phyloP scores from a whole-genome alignment of 2,888 invertebrate species.

The Epicampocera succincta region DNA sequence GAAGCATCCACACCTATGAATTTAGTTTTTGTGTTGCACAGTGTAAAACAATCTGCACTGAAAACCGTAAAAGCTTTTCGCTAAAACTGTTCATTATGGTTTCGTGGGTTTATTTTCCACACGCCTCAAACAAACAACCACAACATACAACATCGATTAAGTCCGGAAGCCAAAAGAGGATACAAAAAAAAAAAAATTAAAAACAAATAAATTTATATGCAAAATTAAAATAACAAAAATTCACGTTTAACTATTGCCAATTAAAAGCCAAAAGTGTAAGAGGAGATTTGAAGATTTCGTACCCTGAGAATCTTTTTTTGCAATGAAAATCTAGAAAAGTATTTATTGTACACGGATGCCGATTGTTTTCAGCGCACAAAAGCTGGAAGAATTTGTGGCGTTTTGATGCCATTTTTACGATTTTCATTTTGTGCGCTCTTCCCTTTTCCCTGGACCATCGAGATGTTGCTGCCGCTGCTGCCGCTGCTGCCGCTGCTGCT shows the following conservation, averaged over 20 bases:
- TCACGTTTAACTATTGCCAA: too few species aligned
- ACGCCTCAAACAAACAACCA: slow-evolving; percentile 23
- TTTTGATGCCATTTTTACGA: too few species aligned
- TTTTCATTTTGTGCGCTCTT: too few species aligned
- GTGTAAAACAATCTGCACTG: not conserved
- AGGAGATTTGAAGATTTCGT: not conserved
- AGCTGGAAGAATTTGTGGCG: too few species aligned
- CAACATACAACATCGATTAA: slow-evolving; percentile 41
- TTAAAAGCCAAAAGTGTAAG: not conserved
- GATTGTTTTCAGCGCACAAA: too few species aligned
- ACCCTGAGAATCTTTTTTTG: not conserved
- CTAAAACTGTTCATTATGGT: not conserved
- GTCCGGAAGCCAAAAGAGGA: slow-evolving; percentile 24
- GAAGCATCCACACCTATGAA: too few species aligned
- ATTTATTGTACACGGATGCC: too few species aligned
- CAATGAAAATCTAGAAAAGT: too few species aligned
- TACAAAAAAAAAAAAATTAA: not conserved
- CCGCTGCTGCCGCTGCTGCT: too few species aligned
- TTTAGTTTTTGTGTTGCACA: not conserved
- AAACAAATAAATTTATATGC: not conserved
- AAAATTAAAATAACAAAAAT: slow-evolving; percentile 3
- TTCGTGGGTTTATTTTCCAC: not conserved
- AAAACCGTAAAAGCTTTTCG: not conserved
- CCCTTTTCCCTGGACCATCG: too few species aligned
- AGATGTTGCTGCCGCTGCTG: not conserved